A percentile compares a stretch with the other conserved stretches of the same genome.
Conservation (phyloP, 2,113 vertebrate species). For the Paramisgurnus dabryanus region DNA sequence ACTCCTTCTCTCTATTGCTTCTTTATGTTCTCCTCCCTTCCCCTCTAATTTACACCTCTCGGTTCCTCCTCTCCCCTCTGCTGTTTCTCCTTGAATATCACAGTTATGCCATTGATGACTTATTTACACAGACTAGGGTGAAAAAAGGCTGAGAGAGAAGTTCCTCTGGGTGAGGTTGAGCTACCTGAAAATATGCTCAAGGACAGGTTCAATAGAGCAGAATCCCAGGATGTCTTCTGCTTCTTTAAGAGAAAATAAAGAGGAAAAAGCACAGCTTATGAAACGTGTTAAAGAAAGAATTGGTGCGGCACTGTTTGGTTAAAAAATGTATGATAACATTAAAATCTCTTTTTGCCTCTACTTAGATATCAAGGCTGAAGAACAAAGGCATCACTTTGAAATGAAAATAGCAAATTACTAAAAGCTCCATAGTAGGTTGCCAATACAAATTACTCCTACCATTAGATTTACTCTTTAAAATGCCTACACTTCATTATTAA, state of each 20-base stretch:
- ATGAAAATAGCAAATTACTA: neutral
- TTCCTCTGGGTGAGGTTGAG: constrained; percentile 46
- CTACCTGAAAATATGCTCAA: constrained; percentile 54
- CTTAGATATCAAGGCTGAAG: neutral
- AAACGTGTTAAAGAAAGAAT: neutral
- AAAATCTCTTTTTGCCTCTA: neutral
- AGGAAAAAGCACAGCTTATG: neutral
- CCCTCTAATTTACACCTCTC: constrained; percentile 12
- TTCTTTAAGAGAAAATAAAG: neutral
- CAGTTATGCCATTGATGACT: constrained; percentile 59
- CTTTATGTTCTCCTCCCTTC: constrained; percentile 6
- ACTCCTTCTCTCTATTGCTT: neutral
- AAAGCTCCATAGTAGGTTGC: no score
- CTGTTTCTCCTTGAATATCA: constrained; percentile 64
- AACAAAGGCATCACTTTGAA: neutral
- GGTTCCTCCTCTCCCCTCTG: constrained; percentile 13
- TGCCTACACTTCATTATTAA: no score
- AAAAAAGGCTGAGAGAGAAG: constrained; percentile 4
- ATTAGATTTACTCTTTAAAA: no score
- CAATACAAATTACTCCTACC: no score
- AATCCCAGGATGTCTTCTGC: constrained; percentile 1
- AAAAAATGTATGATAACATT: no score
- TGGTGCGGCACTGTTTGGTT: no score
- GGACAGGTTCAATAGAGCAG: constrained; percentile 55
- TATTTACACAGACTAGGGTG: constrained; percentile 63